Evolutionary conservation across 2,797 vertebrate genomes (phyloP).

Genomic region (Syndactyla subalaris): DNA sequence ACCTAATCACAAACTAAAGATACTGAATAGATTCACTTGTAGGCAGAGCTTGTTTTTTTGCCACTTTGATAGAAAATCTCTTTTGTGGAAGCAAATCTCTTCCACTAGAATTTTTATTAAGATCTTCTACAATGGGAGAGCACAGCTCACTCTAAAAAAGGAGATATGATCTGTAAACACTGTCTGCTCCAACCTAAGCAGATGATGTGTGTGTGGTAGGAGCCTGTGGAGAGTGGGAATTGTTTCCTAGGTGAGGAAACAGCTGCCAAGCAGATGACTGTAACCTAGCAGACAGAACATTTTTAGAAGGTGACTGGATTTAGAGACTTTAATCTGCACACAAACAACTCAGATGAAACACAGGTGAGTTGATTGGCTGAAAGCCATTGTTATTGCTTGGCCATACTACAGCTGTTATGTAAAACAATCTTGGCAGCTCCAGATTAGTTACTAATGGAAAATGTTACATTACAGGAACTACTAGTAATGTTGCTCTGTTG

Average conservation of each 20-base stretch:
- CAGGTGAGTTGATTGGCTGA: constrained; percentile 20
- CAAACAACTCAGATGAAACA: not conserved
- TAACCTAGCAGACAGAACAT: not conserved
- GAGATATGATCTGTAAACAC: not conserved
- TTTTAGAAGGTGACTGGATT: constrained; percentile 15
- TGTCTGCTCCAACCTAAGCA: not conserved
- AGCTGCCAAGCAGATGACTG: not conserved
- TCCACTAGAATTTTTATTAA: not conserved
- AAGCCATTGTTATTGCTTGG: not conserved
- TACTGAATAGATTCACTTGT: not conserved
- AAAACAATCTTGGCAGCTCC: constrained; percentile 4
- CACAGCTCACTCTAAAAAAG: not conserved
- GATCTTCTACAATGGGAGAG: not conserved
- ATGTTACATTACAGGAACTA: not conserved
- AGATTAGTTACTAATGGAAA: constrained; percentile 5
- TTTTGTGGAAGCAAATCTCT: not conserved
- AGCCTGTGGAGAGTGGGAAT: not conserved
- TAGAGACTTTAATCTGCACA: not conserved
- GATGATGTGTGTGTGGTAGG: accelerated
- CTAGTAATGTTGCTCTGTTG: not conserved
- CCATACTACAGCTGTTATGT: not conserved
- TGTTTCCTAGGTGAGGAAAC: not conserved
- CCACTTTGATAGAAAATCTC: not conserved
- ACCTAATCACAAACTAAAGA: not conserved
- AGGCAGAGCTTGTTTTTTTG: not conserved